Conservation (phyloP, 2,797 vertebrate genomes). For the Syngnathus rostellatus region DNA sequence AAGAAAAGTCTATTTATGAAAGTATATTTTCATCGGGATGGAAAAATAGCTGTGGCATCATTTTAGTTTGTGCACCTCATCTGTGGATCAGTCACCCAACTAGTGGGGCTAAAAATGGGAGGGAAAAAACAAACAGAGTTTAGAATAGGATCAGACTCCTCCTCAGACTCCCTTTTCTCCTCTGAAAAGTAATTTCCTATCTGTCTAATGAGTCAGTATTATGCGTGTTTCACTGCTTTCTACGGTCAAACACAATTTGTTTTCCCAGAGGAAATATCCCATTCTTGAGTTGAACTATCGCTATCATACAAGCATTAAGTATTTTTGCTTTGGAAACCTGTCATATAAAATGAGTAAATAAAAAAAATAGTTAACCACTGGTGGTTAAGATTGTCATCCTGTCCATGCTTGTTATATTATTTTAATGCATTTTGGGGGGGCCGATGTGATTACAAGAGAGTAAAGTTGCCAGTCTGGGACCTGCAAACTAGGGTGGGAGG, state of each 20-base stretch:
- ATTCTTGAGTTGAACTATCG: not conserved
- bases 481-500: too few species aligned
- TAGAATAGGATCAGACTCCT: not conserved
- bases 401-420: too few species aligned
- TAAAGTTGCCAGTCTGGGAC: too few species aligned
- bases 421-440: too few species aligned
- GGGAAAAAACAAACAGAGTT: not conserved
- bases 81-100: constrained; percentile 58
- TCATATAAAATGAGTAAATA: too few species aligned
- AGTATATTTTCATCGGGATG: constrained; percentile 42
- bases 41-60: constrained; percentile 61
- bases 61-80: constrained; percentile 64
- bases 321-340: too few species aligned
- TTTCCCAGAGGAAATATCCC: not conserved
- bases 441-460: too few species aligned
- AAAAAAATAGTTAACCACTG: too few species aligned
- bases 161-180: not conserved
- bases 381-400: too few species aligned
- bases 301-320: too few species aligned
- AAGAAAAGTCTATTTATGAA: constrained; percentile 56
- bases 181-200: not conserved
- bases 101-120: constrained; percentile 48
- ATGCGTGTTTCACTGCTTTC: not conserved
- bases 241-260: not conserved
- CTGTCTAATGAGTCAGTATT: not conserved